A percentile compares a stretch with the other conserved stretches of the same genome.
Conservation (phyloP, 64 coral and sea anemone species). For the Stylophora pistillata region DNA sequence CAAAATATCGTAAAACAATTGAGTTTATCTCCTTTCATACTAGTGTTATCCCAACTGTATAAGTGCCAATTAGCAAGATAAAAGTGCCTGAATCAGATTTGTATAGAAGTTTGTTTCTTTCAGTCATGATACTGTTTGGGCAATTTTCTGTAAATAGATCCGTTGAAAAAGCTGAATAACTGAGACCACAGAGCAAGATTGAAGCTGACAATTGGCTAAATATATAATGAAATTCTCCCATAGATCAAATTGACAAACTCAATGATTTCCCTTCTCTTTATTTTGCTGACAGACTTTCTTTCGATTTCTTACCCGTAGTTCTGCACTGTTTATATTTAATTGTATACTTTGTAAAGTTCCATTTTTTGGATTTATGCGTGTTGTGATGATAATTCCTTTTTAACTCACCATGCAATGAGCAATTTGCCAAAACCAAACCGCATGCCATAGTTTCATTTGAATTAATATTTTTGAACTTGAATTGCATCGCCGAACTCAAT, state of each 20-base stretch:
- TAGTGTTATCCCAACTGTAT: slow-evolving; percentile 11
- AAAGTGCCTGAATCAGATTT: neutral
- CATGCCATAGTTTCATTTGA: too few species aligned
- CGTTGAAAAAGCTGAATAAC: neutral
- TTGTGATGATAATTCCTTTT: too few species aligned
- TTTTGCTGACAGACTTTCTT: neutral
- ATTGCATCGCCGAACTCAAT: too few species aligned
- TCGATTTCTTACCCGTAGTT: neutral
- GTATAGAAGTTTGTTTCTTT: neutral
- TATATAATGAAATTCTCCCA: neutral
- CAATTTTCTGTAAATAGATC: neutral
- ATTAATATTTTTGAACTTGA: too few species aligned
- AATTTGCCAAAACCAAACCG: too few species aligned
- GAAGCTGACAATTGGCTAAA: neutral
- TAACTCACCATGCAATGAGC: too few species aligned
- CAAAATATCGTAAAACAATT: neutral
- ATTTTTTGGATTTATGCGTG: too few species aligned
- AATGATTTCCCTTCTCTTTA: neutral
- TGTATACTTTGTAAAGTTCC: too few species aligned
- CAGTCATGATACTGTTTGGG: neutral
- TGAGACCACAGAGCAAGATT: neutral
- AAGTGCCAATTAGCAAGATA: too few species aligned
- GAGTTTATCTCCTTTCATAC: neutral
- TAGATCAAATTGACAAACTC: neutral
- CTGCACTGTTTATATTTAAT: too few species aligned